Evolutionary conservation across 2,797 vertebrate species (phyloP).

Genomic region (Urocyon cinereoargenteus): DNA sequence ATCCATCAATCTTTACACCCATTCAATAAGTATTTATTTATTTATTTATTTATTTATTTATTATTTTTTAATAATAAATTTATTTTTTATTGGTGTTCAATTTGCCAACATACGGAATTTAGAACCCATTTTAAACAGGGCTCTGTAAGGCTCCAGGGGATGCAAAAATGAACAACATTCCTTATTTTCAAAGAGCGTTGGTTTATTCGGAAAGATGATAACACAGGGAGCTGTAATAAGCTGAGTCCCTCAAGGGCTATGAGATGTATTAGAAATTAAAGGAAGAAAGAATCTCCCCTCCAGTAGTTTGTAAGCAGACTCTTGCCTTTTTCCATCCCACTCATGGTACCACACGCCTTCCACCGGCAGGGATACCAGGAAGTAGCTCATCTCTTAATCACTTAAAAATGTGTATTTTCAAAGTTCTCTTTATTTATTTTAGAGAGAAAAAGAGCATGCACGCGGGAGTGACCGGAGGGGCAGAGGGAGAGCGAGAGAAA

Average conservation of each 20-base stretch:
- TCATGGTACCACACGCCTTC: neutral
- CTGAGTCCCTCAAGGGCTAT: slow-evolving; percentile 2
- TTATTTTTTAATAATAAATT: too few relatives aligned
- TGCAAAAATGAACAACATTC: neutral
- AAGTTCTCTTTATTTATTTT: neutral
- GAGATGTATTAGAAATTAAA: slow-evolving; percentile 49
- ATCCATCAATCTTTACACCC: neutral
- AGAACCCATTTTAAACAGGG: neutral
- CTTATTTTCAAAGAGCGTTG: slow-evolving; percentile 10
- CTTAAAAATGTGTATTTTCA: neutral
- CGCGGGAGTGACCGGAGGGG: neutral
- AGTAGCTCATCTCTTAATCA: neutral
- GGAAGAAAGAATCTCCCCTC: neutral
- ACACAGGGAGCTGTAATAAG: neutral
- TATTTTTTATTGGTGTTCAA: too few relatives aligned
- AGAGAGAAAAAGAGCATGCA: neutral
- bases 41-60: too few relatives aligned
- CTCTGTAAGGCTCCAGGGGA: neutral
- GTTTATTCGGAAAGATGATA: slow-evolving; percentile 3
- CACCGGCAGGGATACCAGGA: neutral
- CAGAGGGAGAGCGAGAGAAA: neutral
- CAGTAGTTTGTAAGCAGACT: neutral
- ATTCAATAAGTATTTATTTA: slow-evolving; percentile 15
- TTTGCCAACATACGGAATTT: neutral
- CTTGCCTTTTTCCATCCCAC: neutral